A percentile compares a stretch with the other conserved stretches of the same genome.
Conservation (phyloP, 2,113 vertebrate species). For the western clawed frog (Xenopus tropicalis) region DNA sequence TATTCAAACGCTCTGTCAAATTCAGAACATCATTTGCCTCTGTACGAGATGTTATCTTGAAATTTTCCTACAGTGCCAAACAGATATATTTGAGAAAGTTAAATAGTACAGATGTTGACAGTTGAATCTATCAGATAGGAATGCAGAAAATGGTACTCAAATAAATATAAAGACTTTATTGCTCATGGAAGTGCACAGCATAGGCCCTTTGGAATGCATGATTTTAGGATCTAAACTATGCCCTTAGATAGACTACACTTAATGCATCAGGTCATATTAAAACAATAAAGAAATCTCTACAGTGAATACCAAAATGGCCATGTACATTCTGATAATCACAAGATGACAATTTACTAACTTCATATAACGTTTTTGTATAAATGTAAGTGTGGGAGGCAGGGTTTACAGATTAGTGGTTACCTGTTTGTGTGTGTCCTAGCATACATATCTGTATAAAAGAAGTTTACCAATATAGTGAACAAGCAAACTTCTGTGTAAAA, state of each 20-base stretch:
- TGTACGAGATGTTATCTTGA: conserved; percentile 9
- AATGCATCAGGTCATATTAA: not conserved
- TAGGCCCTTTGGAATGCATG: not conserved
- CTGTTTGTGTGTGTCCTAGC: not conserved
- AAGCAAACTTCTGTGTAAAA: no score
- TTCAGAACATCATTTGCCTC: conserved; percentile 22
- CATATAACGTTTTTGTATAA: no score
- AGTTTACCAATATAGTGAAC: not conserved
- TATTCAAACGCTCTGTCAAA: conserved; percentile 12
- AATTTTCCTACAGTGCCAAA: conserved; percentile 5
- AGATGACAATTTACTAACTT: no score
- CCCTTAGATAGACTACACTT: no score
- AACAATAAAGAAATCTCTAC: no score
- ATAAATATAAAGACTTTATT: not conserved
- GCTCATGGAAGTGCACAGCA: not conserved
- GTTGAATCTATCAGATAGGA: not conserved
- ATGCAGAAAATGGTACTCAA: not conserved
- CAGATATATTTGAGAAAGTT: no score
- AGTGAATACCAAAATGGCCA: no score
- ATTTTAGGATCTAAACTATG: not conserved
- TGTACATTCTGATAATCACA: no score
- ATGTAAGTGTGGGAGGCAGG: not conserved
- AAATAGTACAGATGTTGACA: not conserved
- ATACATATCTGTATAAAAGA: not conserved
- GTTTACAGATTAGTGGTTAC: not conserved